Evolutionary conservation across 2,113 vertebrate species (phyloP).

Genomic region (Tringa solitaria): DNA sequence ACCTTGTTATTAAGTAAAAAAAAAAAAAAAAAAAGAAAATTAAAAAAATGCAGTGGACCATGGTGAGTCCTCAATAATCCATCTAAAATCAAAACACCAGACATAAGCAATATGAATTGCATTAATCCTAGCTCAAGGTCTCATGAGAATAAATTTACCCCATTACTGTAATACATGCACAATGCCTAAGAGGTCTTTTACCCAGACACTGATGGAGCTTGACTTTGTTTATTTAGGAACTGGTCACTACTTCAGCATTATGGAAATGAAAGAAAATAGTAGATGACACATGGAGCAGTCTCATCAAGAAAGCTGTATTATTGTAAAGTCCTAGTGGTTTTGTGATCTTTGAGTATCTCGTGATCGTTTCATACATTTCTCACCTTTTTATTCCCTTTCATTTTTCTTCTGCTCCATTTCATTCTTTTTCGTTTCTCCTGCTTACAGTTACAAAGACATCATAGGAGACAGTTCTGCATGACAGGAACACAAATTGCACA

Average conservation of each 20-base stretch:
- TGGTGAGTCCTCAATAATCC: background rate
- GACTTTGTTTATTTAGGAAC: background rate
- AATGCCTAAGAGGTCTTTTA: background rate
- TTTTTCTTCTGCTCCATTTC: background rate
- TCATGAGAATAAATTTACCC: background rate
- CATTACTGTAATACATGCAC: background rate
- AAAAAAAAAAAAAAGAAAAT: background rate
- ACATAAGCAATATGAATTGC: background rate
- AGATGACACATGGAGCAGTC: background rate
- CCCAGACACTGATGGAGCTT: background rate
- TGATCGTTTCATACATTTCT: background rate
- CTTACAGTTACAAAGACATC: background rate
- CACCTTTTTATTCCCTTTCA: background rate
- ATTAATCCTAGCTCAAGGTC: background rate
- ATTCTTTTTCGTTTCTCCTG: background rate
- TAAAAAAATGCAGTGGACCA: background rate
- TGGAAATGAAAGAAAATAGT: background rate
- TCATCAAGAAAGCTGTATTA: background rate
- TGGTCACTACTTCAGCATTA: background rate
- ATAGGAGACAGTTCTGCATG: background rate
- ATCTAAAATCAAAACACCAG: background rate
- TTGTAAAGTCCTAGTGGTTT: background rate
- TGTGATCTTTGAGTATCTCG: background rate
- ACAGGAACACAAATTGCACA: background rate
- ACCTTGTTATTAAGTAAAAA: background rate